These are phyloP conservation scores for Hymenopus coronatus DNA, from an alignment of 2,888 invertebrate genomes.

Conservation along the genomic window DNA sequence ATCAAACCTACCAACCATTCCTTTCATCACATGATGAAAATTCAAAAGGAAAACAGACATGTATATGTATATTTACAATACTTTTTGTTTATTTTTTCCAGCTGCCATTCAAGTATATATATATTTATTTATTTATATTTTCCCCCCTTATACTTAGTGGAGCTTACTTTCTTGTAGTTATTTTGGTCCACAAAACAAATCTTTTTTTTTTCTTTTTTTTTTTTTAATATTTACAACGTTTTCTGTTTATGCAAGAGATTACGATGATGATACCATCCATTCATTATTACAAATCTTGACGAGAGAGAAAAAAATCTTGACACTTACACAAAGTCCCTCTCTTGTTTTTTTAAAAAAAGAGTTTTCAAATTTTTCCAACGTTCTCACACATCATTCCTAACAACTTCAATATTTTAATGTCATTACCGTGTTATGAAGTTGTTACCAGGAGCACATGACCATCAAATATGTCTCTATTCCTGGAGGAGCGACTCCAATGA, in stretches of 20 bases:
- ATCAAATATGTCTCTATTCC: background rate
- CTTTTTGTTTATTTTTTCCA: background rate
- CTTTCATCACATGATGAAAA: conserved; percentile 12
- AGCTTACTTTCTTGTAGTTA: background rate
- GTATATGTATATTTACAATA: conserved; percentile 9
- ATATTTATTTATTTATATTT: background rate
- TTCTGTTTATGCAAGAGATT: background rate
- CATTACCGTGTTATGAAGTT: background rate
- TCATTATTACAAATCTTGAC: conserved; percentile 2
- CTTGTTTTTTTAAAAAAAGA: background rate
- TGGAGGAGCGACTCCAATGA: background rate
- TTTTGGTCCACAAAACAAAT: conserved; percentile 22
- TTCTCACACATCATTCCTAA: background rate
- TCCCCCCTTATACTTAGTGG: background rate
- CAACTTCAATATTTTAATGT: background rate
- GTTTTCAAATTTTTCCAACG: background rate
- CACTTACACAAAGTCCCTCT: conserved; percentile 3
- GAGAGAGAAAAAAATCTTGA: background rate
- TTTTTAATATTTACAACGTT: background rate
- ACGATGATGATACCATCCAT: conserved; percentile 10
- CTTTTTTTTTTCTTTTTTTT: background rate
- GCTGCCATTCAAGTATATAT: conserved; percentile 4
- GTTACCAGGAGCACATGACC: background rate
- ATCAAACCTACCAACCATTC: conserved; percentile 8
- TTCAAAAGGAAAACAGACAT: conserved; percentile 19